Percentiles rank a stretch among this genome's conserved stretches.
Evolutionary conservation across 2,888 invertebrate genomes (phyloP).

Genomic region (Athrips mouffetella): DNA sequence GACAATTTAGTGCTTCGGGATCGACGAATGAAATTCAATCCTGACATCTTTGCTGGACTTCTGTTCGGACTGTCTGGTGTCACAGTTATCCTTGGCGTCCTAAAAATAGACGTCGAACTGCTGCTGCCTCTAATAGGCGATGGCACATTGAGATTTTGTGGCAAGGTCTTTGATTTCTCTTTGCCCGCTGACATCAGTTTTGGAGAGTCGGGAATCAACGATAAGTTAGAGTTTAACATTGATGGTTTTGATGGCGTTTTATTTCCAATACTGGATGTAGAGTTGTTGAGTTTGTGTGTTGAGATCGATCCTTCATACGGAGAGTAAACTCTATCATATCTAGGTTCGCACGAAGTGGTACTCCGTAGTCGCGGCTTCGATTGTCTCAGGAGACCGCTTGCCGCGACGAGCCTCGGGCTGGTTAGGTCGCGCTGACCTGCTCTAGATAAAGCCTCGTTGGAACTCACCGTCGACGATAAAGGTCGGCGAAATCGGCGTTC

Average conservation of each 20-base stretch:
- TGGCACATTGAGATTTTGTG: slow-evolving; percentile 75
- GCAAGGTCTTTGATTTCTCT: slow-evolving; percentile 80
- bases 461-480: slow-evolving; percentile 63
- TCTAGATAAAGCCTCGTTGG: slow-evolving; percentile 65
- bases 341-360: slow-evolving; percentile 67
- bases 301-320: slow-evolving; percentile 63
- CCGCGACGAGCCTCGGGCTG: slow-evolving; percentile 62
- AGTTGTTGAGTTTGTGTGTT: slow-evolving; percentile 59
- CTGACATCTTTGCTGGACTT: slow-evolving; percentile 73
- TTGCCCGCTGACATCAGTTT: slow-evolving; percentile 63
- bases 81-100: slow-evolving; percentile 63
- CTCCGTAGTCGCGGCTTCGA: slow-evolving; percentile 62
- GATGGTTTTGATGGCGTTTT: slow-evolving; percentile 33
- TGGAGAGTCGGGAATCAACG: slow-evolving; percentile 67
- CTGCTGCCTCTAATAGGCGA: slow-evolving; percentile 70
- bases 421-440: slow-evolving; percentile 60
- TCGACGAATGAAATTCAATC: slow-evolving; percentile 81
- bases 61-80: slow-evolving; percentile 73
- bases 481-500: slow-evolving; percentile 60
- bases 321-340: slow-evolving; percentile 68
- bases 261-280: slow-evolving; percentile 53
- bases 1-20: slow-evolving; percentile 86
- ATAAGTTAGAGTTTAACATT: slow-evolving; percentile 54
- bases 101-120: slow-evolving; percentile 68
- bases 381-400: slow-evolving; percentile 50